Conservation (phyloP, 1,140 invertebrate genomes). For the Drosophila sp. region DNA sequence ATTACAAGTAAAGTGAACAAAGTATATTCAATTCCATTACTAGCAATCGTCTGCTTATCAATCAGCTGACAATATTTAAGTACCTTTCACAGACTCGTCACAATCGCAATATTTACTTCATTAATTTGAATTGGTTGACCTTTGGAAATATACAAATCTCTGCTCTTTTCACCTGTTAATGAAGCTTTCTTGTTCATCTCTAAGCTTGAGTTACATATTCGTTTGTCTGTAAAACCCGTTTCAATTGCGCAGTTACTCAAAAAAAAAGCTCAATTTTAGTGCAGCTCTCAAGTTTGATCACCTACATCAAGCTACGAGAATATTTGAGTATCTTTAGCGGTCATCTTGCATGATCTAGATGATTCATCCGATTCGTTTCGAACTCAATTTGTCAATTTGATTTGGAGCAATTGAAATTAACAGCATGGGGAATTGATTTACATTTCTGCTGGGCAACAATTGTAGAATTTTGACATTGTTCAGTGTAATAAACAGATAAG, state of each 20-base stretch:
- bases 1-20: background rate
- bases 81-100: background rate
- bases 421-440: slow-evolving; percentile 29
- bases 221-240: slow-evolving; percentile 47
- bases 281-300: too few species aligned
- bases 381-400: slow-evolving; percentile 34
- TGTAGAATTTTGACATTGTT: slow-evolving; percentile 24
- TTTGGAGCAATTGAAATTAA: slow-evolving; percentile 25
- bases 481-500: slow-evolving; percentile 24
- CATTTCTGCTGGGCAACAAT: slow-evolving; percentile 15
- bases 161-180: slow-evolving; percentile 5
- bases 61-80: slow-evolving; percentile 2
- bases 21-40: slow-evolving; percentile 3
- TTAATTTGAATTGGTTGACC: background rate
- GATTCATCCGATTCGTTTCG: slow-evolving; percentile 5
- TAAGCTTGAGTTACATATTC: slow-evolving; percentile 36
- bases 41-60: slow-evolving; percentile 7
- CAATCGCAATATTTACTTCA: slow-evolving; percentile 10
- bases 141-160: slow-evolving; percentile 6
- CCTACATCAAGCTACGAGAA: background rate
- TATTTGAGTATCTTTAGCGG: slow-evolving; percentile 5
- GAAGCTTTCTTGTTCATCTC: slow-evolving; percentile 32
- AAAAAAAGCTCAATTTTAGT: slow-evolving; percentile 17
- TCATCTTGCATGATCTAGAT: background rate
- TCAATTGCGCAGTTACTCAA: slow-evolving; percentile 56